Conservation (phyloP, 2,113 vertebrate genomes). For the Gorsachius goisagi region DNA sequence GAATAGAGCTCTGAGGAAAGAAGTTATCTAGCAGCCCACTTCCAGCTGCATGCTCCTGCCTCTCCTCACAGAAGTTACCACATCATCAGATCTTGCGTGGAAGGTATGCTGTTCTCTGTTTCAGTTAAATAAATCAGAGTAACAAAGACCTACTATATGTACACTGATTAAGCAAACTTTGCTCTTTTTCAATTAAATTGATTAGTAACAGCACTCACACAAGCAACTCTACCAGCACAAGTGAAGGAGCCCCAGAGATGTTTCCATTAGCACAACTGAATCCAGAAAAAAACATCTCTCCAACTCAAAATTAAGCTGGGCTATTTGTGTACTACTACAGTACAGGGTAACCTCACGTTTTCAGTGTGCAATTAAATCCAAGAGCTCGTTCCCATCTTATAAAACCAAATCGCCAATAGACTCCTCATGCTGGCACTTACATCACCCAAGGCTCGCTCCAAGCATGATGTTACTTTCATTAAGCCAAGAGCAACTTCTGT, state of each 20-base stretch:
- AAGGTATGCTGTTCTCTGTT: background rate
- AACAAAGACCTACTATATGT: background rate
- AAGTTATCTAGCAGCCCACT: background rate
- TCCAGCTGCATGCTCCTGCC: background rate
- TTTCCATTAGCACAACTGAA: background rate
- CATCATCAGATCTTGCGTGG: background rate
- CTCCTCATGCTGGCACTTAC: slow-evolving; percentile 57
- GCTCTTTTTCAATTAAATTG: background rate
- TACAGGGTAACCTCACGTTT: background rate
- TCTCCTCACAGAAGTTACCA: background rate
- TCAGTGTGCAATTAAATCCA: background rate
- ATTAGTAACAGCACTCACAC: background rate
- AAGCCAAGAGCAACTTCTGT: slow-evolving; percentile 66
- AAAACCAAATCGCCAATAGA: background rate
- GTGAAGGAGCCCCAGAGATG: background rate
- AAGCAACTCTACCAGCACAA: background rate
- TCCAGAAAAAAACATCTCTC: background rate
- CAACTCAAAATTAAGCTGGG: background rate
- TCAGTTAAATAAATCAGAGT: background rate
- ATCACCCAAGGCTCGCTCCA: slow-evolving; percentile 77
- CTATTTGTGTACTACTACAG: background rate
- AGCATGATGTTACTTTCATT: slow-evolving; percentile 77
- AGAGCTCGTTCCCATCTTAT: background rate
- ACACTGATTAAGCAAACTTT: background rate
- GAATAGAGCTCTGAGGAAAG: background rate